Evolutionary conservation across 2,113 vertebrate species (phyloP).

Genomic region (Uropsilus gracilis): DNA sequence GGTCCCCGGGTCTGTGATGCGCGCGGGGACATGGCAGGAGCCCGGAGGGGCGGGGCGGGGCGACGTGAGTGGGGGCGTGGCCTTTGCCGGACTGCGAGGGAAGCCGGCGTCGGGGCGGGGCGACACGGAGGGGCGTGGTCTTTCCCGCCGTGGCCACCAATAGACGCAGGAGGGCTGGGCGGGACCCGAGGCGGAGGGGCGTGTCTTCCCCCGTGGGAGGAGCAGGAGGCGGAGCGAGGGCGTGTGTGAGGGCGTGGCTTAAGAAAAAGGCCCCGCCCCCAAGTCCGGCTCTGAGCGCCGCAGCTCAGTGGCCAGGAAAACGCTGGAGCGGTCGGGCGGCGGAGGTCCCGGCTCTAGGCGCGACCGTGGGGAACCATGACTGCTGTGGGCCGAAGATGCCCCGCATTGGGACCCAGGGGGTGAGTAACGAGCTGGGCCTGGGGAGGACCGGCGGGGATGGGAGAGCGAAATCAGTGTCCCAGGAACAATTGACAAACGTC

Average conservation of each 20-base stretch:
- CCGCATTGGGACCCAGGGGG: slow-evolving; percentile 82
- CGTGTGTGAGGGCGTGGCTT: slow-evolving; percentile 77
- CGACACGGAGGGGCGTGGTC: slow-evolving; percentile 47
- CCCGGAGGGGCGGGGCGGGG: not conserved
- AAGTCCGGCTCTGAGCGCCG: not conserved
- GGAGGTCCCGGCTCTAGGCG: slow-evolving; percentile 15
- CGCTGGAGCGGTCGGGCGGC: slow-evolving; percentile 6
- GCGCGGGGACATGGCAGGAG: not conserved
- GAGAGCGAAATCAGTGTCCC: not conserved
- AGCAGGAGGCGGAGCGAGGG: not conserved
- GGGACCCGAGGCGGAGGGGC: slow-evolving; percentile 48
- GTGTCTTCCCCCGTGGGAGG: not conserved
- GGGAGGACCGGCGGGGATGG: not conserved
- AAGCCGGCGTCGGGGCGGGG: slow-evolving; percentile 52
- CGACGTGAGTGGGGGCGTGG: not conserved
- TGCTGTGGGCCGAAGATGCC: slow-evolving; percentile 83
- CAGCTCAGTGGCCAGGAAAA: not conserved
- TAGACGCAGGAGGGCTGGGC: not conserved
- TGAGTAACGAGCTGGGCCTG: slow-evolving; percentile 76
- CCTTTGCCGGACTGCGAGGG: not conserved
- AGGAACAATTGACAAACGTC: not conserved
- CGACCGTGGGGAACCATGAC: slow-evolving; percentile 73
- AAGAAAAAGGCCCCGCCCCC: slow-evolving; percentile 20
- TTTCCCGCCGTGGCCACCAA: not conserved
- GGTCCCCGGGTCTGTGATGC: not conserved